These are phyloP conservation scores for Xestoiulus laeticollis DNA, from an alignment of 2,888 invertebrate species.

Conservation along the genomic window DNA sequence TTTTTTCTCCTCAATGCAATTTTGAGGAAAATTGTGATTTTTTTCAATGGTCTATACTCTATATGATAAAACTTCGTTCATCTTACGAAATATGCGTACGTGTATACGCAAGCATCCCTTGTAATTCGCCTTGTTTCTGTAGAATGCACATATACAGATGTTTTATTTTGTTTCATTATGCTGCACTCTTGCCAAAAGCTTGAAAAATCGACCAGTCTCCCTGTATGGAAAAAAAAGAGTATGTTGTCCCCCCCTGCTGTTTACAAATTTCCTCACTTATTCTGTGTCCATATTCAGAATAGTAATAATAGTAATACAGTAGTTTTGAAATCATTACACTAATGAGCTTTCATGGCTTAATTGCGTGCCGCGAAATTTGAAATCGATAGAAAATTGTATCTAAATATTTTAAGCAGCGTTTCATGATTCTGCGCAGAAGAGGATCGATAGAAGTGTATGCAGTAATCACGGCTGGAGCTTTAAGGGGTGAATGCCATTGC, in stretches of 20 bases:
- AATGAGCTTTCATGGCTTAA: slow-evolving; percentile 37
- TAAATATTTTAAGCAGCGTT: slow-evolving; percentile 7
- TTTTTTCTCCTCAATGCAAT: neutral
- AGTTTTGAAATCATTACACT: slow-evolving; percentile 33
- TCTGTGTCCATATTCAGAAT: slow-evolving; percentile 5
- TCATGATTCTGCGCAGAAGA: neutral
- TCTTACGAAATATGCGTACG: neutral
- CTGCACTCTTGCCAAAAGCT: neutral
- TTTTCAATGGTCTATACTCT: neutral
- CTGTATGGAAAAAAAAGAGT: neutral
- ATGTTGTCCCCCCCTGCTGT: slow-evolving; percentile 21
- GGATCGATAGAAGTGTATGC: neutral
- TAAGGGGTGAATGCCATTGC: slow-evolving; percentile 33
- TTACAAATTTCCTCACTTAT: slow-evolving; percentile 23
- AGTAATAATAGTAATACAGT: slow-evolving; percentile 24
- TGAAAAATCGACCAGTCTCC: neutral
- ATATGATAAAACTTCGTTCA: neutral
- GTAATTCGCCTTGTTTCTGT: neutral
- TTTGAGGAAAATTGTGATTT: neutral
- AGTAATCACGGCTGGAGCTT: slow-evolving; percentile 1
- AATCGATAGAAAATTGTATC: slow-evolving; percentile 28
- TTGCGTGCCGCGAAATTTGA: slow-evolving; percentile 22
- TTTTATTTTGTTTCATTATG: slow-evolving; percentile 3
- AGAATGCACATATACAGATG: neutral
- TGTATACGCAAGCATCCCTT: neutral